Conservation (phyloP, 2,113 vertebrate species). For the Chamaetylas fuelleborni region DNA sequence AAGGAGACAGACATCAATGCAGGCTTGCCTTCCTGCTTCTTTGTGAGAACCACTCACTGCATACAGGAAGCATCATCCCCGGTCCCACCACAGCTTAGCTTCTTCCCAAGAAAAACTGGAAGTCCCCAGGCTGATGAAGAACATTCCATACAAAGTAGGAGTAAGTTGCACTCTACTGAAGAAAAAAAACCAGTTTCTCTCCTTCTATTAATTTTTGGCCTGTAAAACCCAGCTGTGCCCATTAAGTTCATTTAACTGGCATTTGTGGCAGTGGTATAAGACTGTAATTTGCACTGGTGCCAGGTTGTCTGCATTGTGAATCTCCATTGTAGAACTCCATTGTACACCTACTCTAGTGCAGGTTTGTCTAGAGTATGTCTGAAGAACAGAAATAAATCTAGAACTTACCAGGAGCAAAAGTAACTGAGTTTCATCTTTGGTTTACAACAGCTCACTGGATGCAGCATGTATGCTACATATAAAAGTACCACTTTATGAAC, state of each 20-base stretch:
- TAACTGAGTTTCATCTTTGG: not conserved
- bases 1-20: not conserved
- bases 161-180: not conserved
- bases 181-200: accelerated
- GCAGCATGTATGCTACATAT: not conserved
- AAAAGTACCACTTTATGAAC: not conserved
- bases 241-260: not conserved
- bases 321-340: not conserved
- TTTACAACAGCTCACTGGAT: not conserved
- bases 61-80: not conserved
- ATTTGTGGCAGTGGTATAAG: not conserved
- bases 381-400: not conserved
- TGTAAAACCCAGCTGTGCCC: not conserved
- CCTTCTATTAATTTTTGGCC: not conserved
- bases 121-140: not conserved
- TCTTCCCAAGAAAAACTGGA: not conserved
- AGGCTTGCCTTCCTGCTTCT: not conserved
- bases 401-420: not conserved
- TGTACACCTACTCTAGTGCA: not conserved
- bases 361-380: not conserved
- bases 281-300: not conserved
- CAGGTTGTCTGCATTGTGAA: not conserved
- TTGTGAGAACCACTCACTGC: not conserved
- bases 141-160: not conserved
- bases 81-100: not conserved